Base-by-base conservation (phyloP, 2,888 invertebrate species). In the Cecidostiba fungosa region DNA sequence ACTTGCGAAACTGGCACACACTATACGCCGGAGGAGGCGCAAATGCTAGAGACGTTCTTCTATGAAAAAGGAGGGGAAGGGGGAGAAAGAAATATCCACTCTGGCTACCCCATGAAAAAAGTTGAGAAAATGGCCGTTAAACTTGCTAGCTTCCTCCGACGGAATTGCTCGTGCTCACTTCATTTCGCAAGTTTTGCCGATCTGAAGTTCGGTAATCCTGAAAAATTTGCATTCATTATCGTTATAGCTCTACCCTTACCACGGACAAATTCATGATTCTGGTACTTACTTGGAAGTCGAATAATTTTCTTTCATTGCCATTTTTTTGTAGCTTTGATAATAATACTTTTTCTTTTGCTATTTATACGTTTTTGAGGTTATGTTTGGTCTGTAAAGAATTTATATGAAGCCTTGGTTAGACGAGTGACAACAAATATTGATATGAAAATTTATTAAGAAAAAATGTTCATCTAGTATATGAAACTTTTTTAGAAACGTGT, bases 81-180 rank as follows among this genome's bases (percentile, higher is more conserved):
- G 54, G 8, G 16, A n/a, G 54, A 19, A 36, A 50, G 36, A 70
- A 29, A 29, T 69, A 69, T 69, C 36, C 5, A 14, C 77, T 78
- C 66, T 12, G 36, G 10, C 26, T 47, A 78, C 43, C 43, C 66
- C 66, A 69, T 72, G 23, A 79, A 78, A 77, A 39, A 80, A 80
- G 72, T 80, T 80, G 70, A 36, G n/a, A 36, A 29, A 80, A 80
- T 6, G 50, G 16, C 72, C 26, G 16, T 80, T 80, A 23, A 70
- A 70, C 39, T n/a, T 16, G 69, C 26, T 16, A n/a, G 54, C 72
- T 43, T 72, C 26, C 5, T 26, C 14, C 8, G 19, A 3, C 3
- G n/a, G 36, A 23, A 36, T 72, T n/a, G 70, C 72, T 36, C 39
- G n/a, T 14, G 72, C 36, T 72, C 72, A 72, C 39, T 72, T 72